phyloP scores from a whole-genome alignment of 64 coral and sea anemone species.

The Orbicella faveolata region DNA sequence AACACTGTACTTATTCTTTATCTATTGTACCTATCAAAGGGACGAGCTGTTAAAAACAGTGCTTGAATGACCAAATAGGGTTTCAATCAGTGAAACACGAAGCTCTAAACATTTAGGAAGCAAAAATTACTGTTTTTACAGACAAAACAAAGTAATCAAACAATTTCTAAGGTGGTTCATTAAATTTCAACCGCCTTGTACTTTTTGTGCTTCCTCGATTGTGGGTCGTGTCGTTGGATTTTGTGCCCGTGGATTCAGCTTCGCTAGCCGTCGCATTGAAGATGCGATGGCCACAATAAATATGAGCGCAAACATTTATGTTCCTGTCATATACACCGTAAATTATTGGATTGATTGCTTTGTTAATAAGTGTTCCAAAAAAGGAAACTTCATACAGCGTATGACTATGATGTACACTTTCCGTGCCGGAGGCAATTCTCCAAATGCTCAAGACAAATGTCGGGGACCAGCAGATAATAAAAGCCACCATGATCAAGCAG shows the following conservation, averaged over 20 bases:
- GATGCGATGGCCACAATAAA: not conserved
- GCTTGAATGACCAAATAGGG: no score
- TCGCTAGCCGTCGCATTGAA: not conserved
- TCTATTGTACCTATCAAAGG: no score
- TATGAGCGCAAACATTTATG: slow-evolving; percentile 1
- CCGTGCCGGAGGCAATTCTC: slow-evolving; percentile 50
- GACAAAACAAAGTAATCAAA: no score
- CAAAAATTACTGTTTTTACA: no score
- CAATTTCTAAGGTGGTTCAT: no score
- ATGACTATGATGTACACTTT: slow-evolving; percentile 18
- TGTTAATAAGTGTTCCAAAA: slow-evolving; percentile 58
- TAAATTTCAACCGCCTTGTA: no score
- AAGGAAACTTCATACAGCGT: slow-evolving; percentile 40
- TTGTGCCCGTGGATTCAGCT: not conserved
- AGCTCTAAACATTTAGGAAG: no score
- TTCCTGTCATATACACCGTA: slow-evolving; percentile 31
- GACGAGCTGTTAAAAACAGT: no score
- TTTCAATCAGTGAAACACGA: no score
- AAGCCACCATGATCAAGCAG: slow-evolving; percentile 23
- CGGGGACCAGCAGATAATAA: slow-evolving; percentile 64
- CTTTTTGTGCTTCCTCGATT: no score
- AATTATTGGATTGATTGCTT: slow-evolving; percentile 52
- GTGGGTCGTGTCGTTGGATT: no score
- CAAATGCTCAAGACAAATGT: slow-evolving; percentile 39
- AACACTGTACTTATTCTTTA: no score